Base-by-base conservation (phyloP, 2,113 vertebrate genomes). In the Propithecus coquereli region DNA sequence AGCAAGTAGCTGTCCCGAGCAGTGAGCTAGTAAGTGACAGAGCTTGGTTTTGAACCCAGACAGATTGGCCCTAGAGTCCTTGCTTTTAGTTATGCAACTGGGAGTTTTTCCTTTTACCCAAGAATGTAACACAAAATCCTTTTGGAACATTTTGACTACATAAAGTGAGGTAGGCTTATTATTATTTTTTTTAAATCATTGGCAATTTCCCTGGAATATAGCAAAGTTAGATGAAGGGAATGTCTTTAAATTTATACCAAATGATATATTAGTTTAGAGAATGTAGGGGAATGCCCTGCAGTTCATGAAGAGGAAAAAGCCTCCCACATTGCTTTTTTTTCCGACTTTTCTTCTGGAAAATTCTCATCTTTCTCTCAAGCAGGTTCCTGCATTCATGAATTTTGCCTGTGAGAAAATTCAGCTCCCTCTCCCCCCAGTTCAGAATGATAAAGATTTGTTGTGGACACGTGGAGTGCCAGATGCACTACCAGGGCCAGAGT, bases 321-420 rank as follows among this genome's bases (percentile, higher is more conserved):
- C 23, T 82, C 20, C 65, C 12, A 79, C 13, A 25, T 16, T 52
- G 17, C 13, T 82, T 76, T 66, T 70, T 66, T 70, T 85, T 52
- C 50, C 79, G 47, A 81, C 73, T 52, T 82, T 88, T 43, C 61
- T 86, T 43, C 43, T 84, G 61, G 66, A 71, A 93, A 83, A 68
- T 92, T 61, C 47, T 77, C 13, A 50, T 32, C 34, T 83, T 94
- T 81, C 50, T 88, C 68, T 79, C 8, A 84, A 34, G 37, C 5
- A 86, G 63, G 61, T 83, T 86, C 50, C 91, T 40, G 17, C 10
- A 3, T 30, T 86, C 23, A n/a, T 91, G 77, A 74, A 57, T 95
- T 94, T 89, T 50, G 90, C 61, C 25, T 84, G 57, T 81, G 81
- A 94, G 86, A 91, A 95, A 92, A 81, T 73, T 68, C 34, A 90